phyloP scores from a whole-genome alignment of 2,888 invertebrate species.

The Beris morrisii region DNA sequence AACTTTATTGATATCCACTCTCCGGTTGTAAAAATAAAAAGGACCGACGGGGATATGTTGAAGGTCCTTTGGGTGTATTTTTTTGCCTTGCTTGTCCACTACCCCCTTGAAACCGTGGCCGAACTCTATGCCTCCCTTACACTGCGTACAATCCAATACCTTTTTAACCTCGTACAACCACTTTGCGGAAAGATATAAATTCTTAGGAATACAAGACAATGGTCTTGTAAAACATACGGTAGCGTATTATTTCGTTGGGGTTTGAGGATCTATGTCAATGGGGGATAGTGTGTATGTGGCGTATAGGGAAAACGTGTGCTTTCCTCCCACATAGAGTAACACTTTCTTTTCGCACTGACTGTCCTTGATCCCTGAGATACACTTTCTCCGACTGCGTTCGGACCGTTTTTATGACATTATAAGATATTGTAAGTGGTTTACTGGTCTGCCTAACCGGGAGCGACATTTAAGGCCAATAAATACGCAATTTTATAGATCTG shows the following conservation, averaged over 20 bases:
- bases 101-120: neutral
- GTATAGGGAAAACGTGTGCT: neutral
- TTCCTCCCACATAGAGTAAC: constrained; percentile 3
- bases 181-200: constrained; percentile 39
- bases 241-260: neutral
- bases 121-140: too few relatives aligned
- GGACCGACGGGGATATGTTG: neutral
- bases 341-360: constrained; percentile 23
- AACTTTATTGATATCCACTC: constrained; percentile 37
- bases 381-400: neutral
- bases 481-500: constrained; percentile 45
- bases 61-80: too few relatives aligned
- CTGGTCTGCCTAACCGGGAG: constrained; percentile 37
- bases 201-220: constrained; percentile 38
- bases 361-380: constrained; percentile 5
- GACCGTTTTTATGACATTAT: constrained; percentile 29
- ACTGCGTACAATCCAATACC: neutral
- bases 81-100: neutral
- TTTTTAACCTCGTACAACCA: constrained; percentile 32
- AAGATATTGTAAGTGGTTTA: constrained; percentile 40
- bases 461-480: constrained; percentile 45
- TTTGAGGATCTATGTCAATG: neutral
- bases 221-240: constrained; percentile 38
- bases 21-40: constrained; percentile 32
- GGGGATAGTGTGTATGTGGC: too few relatives aligned